phyloP scores from a whole-genome alignment of 2,113 vertebrate species.

The Eira barbara region DNA sequence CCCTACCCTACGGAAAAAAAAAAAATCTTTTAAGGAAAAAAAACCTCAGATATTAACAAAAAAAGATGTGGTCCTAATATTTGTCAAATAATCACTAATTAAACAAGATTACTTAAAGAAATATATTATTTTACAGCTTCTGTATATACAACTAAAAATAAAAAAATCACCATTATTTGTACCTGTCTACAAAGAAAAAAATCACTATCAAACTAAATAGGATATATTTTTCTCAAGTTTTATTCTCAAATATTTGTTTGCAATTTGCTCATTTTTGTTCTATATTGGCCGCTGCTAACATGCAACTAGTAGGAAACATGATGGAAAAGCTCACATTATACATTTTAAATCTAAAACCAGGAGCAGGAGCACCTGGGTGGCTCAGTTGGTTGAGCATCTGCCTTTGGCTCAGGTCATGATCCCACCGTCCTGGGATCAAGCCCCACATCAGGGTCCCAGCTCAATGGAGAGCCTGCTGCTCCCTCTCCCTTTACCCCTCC shows the following conservation, averaged over 20 bases:
- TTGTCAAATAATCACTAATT: slow-evolving; percentile 2
- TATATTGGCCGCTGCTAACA: neutral
- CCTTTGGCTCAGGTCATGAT: no score
- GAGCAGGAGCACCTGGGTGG: neutral
- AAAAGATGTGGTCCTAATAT: neutral
- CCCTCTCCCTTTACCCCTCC: no score
- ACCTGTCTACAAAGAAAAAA: slow-evolving; percentile 11
- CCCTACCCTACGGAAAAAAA: neutral
- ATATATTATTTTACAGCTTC: slow-evolving; percentile 9
- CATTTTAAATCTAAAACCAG: neutral
- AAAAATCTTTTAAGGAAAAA: neutral
- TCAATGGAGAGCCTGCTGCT: no score
- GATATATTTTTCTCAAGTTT: neutral
- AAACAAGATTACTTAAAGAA: neutral
- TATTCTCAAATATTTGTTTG: neutral
- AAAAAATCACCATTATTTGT: neutral
- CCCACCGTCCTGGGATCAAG: no score
- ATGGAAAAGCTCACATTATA: neutral
- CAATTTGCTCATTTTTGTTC: neutral
- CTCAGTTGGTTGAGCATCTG: no score
- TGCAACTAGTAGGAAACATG: neutral
- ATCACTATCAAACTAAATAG: neutral
- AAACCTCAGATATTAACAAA: neutral
- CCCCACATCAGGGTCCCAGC: no score
- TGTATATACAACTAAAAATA: neutral